A percentile compares a stretch with the other conserved stretches of the same genome.
Evolutionary conservation across 2,797 vertebrate genomes (phyloP).

Genomic region (Chaunax sp.): DNA sequence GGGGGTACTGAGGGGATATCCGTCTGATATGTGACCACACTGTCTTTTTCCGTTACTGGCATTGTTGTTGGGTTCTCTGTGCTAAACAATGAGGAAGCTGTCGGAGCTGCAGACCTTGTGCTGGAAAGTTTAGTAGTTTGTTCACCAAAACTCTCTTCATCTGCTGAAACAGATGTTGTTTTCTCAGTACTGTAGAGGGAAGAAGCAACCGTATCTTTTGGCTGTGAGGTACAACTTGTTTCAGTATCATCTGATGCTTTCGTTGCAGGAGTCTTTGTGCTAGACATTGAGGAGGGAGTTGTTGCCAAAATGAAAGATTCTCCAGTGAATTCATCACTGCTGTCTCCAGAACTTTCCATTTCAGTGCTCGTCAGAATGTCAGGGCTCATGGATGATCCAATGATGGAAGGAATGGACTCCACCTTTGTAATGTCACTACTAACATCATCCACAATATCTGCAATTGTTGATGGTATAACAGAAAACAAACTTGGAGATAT

Average conservation of each 20-base stretch:
- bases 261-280: too few species aligned
- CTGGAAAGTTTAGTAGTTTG: background rate
- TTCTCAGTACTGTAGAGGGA: too few species aligned
- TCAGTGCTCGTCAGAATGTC: background rate
- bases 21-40: constrained; percentile 15
- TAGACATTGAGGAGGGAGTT: background rate
- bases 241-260: too few species aligned
- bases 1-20: background rate
- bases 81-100: constrained; percentile 20
- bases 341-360: background rate
- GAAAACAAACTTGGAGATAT: background rate
- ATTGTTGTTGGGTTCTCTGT: constrained; percentile 17
- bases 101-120: background rate
- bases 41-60: background rate
- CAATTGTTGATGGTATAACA: background rate
- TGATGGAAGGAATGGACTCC: background rate
- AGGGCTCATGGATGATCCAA: background rate
- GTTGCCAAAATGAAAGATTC: background rate
- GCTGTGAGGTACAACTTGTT: too few species aligned
- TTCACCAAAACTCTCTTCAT: constrained; percentile 28
- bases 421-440: background rate
- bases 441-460: background rate
- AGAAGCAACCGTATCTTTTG: too few species aligned
- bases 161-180: background rate
- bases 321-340: background rate